phyloP scores from a whole-genome alignment of 2,113 vertebrate species.

The Phrynosoma blainvillii region DNA sequence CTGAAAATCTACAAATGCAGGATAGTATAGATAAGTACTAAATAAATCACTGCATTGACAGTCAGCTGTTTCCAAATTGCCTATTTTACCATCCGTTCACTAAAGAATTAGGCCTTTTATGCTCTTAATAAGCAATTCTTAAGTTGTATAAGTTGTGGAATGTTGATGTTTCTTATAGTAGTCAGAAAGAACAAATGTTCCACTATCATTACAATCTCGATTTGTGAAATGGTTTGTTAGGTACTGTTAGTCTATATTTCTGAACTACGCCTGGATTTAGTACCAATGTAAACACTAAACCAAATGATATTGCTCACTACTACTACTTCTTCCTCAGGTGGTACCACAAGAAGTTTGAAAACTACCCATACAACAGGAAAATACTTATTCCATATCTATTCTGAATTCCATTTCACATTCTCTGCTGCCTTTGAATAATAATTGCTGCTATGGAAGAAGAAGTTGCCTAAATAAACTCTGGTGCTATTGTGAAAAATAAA shows the following conservation, averaged over 20 bases:
- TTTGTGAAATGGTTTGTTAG: not conserved
- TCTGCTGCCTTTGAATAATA: not conserved
- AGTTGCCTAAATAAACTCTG: not conserved
- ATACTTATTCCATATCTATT: slow-evolving; percentile 89
- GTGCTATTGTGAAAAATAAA: not conserved
- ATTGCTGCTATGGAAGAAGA: not conserved
- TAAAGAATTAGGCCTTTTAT: not conserved
- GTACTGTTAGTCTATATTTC: not conserved
- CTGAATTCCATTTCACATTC: slow-evolving; percentile 64
- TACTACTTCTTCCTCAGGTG: slow-evolving; percentile 81
- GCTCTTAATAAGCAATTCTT: not conserved
- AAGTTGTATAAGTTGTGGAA: not conserved
- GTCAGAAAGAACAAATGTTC: not conserved
- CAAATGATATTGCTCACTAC: not conserved
- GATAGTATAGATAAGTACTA: not conserved
- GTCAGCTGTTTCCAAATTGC: not conserved
- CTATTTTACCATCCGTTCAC: not conserved
- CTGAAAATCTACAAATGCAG: too few species aligned
- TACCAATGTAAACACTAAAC: not conserved
- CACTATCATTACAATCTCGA: not conserved
- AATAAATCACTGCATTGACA: not conserved
- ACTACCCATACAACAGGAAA: slow-evolving; percentile 91
- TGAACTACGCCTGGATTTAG: not conserved
- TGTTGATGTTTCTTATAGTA: not conserved
- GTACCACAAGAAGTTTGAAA: slow-evolving; percentile 93